Conservation (phyloP, 2,797 vertebrate species). For the Lateolabrax maculatus region DNA sequence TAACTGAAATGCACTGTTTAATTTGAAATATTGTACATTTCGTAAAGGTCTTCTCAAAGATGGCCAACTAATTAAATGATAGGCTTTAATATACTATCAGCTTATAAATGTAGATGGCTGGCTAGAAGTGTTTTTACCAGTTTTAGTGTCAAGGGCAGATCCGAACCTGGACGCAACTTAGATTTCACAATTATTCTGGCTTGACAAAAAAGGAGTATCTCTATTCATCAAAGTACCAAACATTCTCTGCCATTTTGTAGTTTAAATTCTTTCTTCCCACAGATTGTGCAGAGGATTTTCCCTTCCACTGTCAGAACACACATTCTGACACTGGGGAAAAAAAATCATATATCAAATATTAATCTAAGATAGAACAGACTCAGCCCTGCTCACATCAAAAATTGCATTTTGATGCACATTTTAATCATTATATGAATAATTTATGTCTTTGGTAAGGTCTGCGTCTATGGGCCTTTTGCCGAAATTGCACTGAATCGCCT, state of each 20-base stretch:
- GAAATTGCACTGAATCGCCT: too few species aligned
- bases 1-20: neutral
- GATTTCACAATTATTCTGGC: neutral
- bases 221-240: neutral
- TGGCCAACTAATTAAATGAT: conserved; percentile 4
- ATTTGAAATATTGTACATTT: neutral
- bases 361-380: neutral
- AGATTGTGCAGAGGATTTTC: neutral
- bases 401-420: conserved; percentile 5
- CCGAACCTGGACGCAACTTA: neutral
- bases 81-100: neutral
- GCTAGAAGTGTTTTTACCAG: neutral
- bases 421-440: conserved; percentile 10
- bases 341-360: neutral
- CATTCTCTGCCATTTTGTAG: neutral
- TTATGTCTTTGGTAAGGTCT: neutral
- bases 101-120: neutral
- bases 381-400: neutral
- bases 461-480: neutral
- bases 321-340: neutral
- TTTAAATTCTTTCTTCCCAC: neutral
- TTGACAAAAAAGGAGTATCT: neutral
- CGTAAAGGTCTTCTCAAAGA: neutral
- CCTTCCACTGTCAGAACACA: neutral
- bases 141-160: neutral